Conservation (phyloP, 2,888 invertebrate species). For the Bellardia pandia region DNA sequence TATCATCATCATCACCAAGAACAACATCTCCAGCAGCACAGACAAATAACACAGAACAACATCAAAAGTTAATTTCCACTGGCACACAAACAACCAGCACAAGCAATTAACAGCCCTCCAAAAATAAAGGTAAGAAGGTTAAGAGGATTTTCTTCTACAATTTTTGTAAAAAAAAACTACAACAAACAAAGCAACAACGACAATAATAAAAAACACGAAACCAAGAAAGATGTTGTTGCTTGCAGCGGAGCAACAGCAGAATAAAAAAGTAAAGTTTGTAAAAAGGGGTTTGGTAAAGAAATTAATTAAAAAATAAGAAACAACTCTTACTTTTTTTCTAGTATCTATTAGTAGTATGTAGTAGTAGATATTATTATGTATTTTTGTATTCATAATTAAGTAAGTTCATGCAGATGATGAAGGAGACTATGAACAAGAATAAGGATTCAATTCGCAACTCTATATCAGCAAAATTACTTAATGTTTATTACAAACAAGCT, state of each 20-base stretch:
- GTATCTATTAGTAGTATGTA: neutral
- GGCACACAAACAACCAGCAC: constrained; percentile 22
- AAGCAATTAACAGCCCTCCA: constrained; percentile 40
- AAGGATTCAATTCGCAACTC: constrained; percentile 28
- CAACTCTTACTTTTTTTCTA: constrained; percentile 36
- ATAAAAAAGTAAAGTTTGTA: constrained; percentile 31
- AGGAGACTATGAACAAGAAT: constrained; percentile 8
- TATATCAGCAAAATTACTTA: constrained; percentile 46
- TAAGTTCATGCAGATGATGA: constrained; percentile 18
- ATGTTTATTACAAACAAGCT: constrained; percentile 56
- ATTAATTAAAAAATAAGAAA: constrained; percentile 63
- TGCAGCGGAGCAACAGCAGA: constrained; percentile 26
- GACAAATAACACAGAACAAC: constrained; percentile 11
- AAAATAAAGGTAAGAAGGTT: constrained; percentile 44
- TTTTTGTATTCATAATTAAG: constrained; percentile 47
- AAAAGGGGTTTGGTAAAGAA: constrained; percentile 58
- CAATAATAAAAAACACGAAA: neutral
- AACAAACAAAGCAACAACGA: neutral
- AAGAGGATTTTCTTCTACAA: constrained; percentile 49
- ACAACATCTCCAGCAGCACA: constrained; percentile 11
- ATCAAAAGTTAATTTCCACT: constrained; percentile 41
- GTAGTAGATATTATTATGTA: neutral
- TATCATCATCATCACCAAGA: constrained; percentile 12
- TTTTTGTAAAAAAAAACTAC: neutral
- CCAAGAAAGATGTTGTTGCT: constrained; percentile 19